Conservation (phyloP, 2,888 invertebrate genomes). For the Netelia fuscicornis region DNA sequence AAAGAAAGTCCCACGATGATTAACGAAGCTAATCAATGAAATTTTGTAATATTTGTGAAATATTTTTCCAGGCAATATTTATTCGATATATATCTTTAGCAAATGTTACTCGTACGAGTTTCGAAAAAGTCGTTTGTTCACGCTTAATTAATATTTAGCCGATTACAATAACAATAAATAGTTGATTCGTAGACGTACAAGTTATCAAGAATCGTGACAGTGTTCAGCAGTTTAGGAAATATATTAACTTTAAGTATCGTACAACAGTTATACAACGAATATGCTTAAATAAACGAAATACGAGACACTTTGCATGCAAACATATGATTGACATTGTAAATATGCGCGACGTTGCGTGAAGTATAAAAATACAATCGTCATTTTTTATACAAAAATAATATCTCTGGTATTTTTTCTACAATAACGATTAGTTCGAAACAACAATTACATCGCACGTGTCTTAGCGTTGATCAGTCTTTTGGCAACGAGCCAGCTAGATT, state of each 20-base stretch:
- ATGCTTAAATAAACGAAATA: not conserved
- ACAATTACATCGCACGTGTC: conserved; percentile 3
- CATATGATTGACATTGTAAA: not conserved
- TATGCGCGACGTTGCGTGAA: not conserved
- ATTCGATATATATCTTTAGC: not conserved
- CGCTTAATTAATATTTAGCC: not conserved
- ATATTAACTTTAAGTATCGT: not conserved
- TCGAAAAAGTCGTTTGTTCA: not conserved
- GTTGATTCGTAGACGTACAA: too few relatives aligned
- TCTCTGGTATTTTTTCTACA: conserved; percentile 9
- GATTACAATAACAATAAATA: not conserved
- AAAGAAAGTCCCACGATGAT: not conserved
- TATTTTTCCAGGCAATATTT: too few relatives aligned
- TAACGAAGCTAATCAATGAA: not conserved
- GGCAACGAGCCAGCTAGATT: conserved; percentile 68
- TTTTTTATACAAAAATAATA: conserved; percentile 13
- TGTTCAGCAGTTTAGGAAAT: not conserved
- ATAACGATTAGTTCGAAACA: not conserved
- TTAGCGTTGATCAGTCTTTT: conserved; percentile 69
- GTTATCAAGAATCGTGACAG: too few relatives aligned
- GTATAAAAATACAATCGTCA: not conserved
- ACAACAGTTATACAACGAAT: too few relatives aligned
- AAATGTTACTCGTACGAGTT: not conserved
- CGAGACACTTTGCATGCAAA: not conserved
- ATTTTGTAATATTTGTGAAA: too few relatives aligned